These are phyloP conservation scores for Ellobius talpinus DNA, from an alignment of 2,113 vertebrate genomes.

Conservation along the genomic window DNA sequence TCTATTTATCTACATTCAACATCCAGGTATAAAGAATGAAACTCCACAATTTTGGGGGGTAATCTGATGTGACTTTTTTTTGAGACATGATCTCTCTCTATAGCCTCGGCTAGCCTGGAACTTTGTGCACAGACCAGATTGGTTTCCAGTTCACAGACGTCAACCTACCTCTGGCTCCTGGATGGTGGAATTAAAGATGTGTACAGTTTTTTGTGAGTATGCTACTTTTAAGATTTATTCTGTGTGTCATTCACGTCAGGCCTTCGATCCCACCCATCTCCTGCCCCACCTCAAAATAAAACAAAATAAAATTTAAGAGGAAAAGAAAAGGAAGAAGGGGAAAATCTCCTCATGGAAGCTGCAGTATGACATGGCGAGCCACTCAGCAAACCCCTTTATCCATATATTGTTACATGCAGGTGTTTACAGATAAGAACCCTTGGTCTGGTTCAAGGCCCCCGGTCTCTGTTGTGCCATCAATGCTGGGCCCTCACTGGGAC, in stretches of 20 bases:
- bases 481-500: neutral
- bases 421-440: neutral
- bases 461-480: neutral
- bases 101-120: neutral
- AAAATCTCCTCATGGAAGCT: neutral
- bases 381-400: neutral
- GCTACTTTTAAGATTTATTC: neutral
- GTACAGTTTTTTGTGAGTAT: neutral
- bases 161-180: neutral
- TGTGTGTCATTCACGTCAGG: neutral
- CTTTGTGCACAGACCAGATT: neutral
- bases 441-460: neutral
- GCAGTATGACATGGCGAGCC: neutral
- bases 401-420: neutral
- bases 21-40: neutral
- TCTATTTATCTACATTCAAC: neutral
- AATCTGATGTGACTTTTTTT: neutral
- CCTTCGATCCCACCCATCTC: neutral
- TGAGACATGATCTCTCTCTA: neutral
- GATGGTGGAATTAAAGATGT: neutral
- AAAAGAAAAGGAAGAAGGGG: neutral
- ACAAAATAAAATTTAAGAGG: neutral
- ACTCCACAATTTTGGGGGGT: neutral
- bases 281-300: neutral
- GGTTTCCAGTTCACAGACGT: neutral